Base-by-base conservation (phyloP, 2,888 invertebrate genomes). In the Melangyna quadrimaculata region DNA sequence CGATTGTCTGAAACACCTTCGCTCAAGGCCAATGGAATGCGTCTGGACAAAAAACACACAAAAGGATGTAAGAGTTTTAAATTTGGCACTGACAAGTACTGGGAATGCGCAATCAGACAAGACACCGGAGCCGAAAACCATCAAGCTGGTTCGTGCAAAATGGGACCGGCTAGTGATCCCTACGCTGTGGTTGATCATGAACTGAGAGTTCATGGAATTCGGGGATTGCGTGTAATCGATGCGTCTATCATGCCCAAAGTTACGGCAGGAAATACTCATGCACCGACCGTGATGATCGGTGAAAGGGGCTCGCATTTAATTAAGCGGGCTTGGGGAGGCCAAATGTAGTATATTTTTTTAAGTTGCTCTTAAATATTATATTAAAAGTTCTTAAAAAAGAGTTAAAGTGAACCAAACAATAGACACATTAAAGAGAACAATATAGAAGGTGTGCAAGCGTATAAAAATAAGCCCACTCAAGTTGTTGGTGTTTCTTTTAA, bases 61-160 rank as follows among this genome's bases (percentile, higher is more conserved):
- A 92, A 93, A 83, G 96, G 96, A 3, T 97, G 97, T 90, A 96
- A 96, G 90, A 94, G 94, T 87, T 91, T 95, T 53, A 94, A 94
- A 88, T 97, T 96, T 89, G 96, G 96, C 3, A 89, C 90, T 35
- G 95, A 96, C 87, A 94, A 94, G n/a, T 97, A 94, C 91, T 96
- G 97, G 95, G 94, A 93, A 75, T 97, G 97, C 89, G 94, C 96
- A 0, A 94, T 96, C 0, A 93, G 93, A 79, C 94, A 94, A 75
- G 93, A 95, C 73, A 96, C 96, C 0, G 96, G 95, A 0, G 95
- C 96, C 0, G 96, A 96, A 91, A 96, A 97, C 90, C 97, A 97
- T 90, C 96, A 96, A 91, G 95, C 95, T 0, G 96, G 96, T 9
- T 95, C 96, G 0, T 96, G 96, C 90, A 96, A 96, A 93, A 97